These are phyloP conservation scores for Drosophila repletoides DNA, from an alignment of 1,140 invertebrate genomes.

Conservation along the genomic window DNA sequence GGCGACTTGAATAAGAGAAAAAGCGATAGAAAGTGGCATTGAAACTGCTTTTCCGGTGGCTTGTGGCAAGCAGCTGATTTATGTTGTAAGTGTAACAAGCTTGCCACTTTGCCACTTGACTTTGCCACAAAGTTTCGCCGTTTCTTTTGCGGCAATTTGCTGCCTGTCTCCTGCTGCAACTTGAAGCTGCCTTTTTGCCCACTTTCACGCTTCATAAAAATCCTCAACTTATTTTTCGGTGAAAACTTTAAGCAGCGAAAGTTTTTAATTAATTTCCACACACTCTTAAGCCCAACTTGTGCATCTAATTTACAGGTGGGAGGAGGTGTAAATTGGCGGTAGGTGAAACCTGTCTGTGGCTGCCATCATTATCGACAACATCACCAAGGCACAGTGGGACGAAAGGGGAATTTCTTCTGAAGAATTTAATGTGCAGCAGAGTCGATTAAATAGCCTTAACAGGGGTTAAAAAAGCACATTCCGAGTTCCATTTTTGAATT, in stretches of 20 bases:
- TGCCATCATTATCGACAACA: slow-evolving; percentile 64
- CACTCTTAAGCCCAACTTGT: slow-evolving; percentile 48
- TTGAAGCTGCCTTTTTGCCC: slow-evolving; percentile 16
- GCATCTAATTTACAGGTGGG: slow-evolving; percentile 69
- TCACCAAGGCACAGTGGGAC: slow-evolving; percentile 24
- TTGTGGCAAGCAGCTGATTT: slow-evolving; percentile 53
- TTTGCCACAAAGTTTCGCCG: slow-evolving; percentile 44
- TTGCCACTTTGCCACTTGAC: slow-evolving; percentile 63
- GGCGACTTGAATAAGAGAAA: background rate
- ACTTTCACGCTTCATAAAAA: slow-evolving; percentile 47
- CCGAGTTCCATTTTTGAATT: too few species aligned
- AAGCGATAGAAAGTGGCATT: background rate
- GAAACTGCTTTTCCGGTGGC: background rate
- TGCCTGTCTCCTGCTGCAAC: slow-evolving; percentile 24
- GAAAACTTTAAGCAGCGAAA: slow-evolving; percentile 63
- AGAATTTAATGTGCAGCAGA: too few species aligned
- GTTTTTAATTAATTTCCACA: slow-evolving; percentile 78
- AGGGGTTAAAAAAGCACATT: too few species aligned
- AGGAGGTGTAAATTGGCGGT: slow-evolving; percentile 46
- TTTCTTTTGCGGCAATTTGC: slow-evolving; percentile 10
- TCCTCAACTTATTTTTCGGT: slow-evolving; percentile 37
- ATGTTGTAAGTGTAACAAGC: slow-evolving; percentile 70
- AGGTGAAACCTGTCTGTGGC: slow-evolving; percentile 66
- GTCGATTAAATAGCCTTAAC: too few species aligned
- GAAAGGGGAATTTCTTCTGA: too few species aligned